Evolutionary conservation across 2,888 invertebrate species (phyloP).

Genomic region (Malacosoma neustria): DNA sequence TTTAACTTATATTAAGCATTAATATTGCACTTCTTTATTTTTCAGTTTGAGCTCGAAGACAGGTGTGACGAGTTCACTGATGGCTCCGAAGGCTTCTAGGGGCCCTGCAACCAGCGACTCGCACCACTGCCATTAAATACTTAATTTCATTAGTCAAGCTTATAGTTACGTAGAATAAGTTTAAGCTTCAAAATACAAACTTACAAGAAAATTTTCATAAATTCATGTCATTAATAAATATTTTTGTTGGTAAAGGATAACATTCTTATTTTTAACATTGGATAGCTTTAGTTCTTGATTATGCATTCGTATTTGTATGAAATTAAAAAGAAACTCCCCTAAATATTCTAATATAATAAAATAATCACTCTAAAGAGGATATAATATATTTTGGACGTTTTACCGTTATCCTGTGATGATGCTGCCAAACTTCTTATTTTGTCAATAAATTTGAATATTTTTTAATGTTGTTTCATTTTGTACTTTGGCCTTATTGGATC

Average conservation of each 20-base stretch:
- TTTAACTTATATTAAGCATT: no score
- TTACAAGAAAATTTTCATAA: no score
- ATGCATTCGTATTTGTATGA: background rate
- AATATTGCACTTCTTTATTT: constrained; percentile 21
- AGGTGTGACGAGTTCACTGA: constrained; percentile 85
- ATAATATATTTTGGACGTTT: background rate
- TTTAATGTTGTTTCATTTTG: background rate
- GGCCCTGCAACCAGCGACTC: constrained; percentile 1
- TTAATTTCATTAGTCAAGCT: background rate
- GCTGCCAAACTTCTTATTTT: constrained; percentile 34
- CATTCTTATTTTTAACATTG: background rate
- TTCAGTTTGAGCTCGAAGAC: constrained; percentile 85
- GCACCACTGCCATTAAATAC: constrained; percentile 5
- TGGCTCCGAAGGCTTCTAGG: constrained; percentile 21
- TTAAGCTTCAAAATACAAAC: background rate
- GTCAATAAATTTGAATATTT: constrained; percentile 10
- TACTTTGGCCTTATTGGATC: no score
- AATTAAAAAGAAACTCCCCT: constrained; percentile 1
- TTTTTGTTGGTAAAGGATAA: no score
- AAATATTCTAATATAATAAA: constrained; percentile 1
- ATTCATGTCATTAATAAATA: no score
- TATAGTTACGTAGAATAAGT: background rate
- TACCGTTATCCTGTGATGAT: constrained; percentile 38
- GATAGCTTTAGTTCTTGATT: background rate
- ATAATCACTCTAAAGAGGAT: no score